Conservation (phyloP, 1,140 invertebrate species). For the Pogonomyrmex barbatus region DNA sequence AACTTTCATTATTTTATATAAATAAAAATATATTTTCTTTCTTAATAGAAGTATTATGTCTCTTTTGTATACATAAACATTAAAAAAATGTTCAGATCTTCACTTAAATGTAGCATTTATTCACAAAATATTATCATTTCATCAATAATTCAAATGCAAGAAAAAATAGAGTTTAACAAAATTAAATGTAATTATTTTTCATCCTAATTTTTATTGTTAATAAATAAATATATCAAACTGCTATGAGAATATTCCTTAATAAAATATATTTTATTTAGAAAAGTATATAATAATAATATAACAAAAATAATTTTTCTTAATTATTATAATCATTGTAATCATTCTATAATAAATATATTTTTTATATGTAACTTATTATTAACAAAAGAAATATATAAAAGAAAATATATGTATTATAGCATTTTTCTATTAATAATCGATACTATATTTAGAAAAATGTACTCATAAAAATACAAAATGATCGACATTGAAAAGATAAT, state of each 20-base stretch:
- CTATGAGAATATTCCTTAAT: not conserved
- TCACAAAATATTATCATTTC: not conserved
- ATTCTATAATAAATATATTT: not conserved
- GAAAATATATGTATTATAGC: not conserved
- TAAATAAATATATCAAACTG: not conserved
- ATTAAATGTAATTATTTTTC: conserved; percentile 11
- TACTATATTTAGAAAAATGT: not conserved
- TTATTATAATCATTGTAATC: not conserved
- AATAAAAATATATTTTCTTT: conserved; percentile 57
- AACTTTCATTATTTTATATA: conserved; percentile 56
- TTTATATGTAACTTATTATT: not conserved
- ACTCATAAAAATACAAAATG: not conserved
- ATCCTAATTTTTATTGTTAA: not conserved
- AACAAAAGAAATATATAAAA: no score
- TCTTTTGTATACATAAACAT: not conserved
- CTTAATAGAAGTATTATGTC: conserved; percentile 6
- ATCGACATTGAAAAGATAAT: not conserved
- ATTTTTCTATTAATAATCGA: not conserved
- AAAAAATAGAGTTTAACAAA: conserved; percentile 6
- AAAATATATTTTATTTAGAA: conserved; percentile 10
- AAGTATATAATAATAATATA: not conserved
- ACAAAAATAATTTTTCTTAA: not conserved
- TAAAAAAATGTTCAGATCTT: not conserved
- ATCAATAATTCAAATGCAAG: conserved; percentile 11
- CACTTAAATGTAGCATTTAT: not conserved